Evolutionary conservation across 2,888 invertebrate genomes (phyloP), one percentile per base, ranked within the genome.

Genomic region (Tinea pellionella): DNA sequence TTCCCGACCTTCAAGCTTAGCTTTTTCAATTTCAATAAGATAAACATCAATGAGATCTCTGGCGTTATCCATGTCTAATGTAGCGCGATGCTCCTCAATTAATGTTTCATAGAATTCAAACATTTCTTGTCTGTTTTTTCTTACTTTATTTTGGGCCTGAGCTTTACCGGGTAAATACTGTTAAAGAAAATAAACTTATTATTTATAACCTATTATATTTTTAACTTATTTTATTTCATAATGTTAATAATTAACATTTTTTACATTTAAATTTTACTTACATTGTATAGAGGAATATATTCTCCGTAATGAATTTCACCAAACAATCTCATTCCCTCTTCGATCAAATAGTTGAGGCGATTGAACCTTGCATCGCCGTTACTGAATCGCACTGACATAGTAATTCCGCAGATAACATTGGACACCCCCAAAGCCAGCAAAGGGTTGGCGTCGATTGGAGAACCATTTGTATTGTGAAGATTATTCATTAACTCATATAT

Each of bases 281-380:
- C 88, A 65, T 92, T 90, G 71, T 96, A 89, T 0, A 93, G 89
- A 2, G 96, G 96, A 64, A 96, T 90, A 72, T 95, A 96, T 76
- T 95, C 94, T 60, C 94, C 93, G 7, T 93, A 92, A 66, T 92
- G 93, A 51, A 96, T 90, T 69, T 94, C 92, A 9, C 95, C 95
- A 71, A 96, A 96, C 0, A 96, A 88, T 61, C 91, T 89, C 91
- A 97, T 96, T 30, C 97, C 97, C 80, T 97, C 96, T 70, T 96
- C 96, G 69, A 96, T 95, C n/a, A 96, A 88, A 64, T 89, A 86
- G 89, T 95, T 95, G 69, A 96, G 93, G 61, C 94, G 89, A 59
- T 90, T 89, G 79, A 96, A 96, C 60, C 92, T 89, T 4, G 84
- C 81, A 73, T 96, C 96, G 59, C 94, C 92, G 65, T 92, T 90